Conservation (phyloP, 2,797 vertebrate genomes). For the Brachyrhaphis roseni region DNA sequence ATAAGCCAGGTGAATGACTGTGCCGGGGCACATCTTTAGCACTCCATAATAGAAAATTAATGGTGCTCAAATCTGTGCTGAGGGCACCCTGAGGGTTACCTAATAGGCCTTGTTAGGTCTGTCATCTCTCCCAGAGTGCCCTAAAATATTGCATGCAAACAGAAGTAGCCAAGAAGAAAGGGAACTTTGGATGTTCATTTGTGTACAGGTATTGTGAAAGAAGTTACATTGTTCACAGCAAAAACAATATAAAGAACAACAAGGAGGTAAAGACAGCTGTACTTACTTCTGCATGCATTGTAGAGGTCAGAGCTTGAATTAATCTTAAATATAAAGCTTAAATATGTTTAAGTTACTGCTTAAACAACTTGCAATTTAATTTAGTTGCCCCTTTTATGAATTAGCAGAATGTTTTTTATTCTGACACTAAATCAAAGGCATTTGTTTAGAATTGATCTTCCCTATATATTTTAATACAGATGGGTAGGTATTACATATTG, state of each 20-base stretch:
- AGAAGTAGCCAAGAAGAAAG: slow-evolving; percentile 63
- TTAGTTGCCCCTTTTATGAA: background rate
- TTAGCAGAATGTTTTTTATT: background rate
- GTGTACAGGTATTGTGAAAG: background rate
- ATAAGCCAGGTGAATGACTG: slow-evolving; percentile 92
- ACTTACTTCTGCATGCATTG: slow-evolving; percentile 3
- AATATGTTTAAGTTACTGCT: too few species aligned
- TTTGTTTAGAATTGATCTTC: background rate
- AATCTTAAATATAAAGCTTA: too few species aligned
- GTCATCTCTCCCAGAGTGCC: slow-evolving; percentile 84
- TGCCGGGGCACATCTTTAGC: slow-evolving; percentile 90
- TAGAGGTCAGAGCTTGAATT: background rate
- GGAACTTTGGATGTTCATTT: slow-evolving; percentile 20
- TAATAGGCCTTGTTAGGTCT: slow-evolving; percentile 91
- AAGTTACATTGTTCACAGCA: slow-evolving; percentile 4
- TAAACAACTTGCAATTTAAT: background rate
- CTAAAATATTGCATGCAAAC: slow-evolving; percentile 86
- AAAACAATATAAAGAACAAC: background rate
- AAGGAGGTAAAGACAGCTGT: background rate
- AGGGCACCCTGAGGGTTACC: slow-evolving; percentile 91
- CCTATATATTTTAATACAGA: background rate
- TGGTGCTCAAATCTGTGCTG: slow-evolving; percentile 92
- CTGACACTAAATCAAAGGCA: background rate
- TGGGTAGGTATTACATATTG: background rate
- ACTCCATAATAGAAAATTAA: slow-evolving; percentile 97